Percentiles rank a stretch among this genome's conserved stretches.
Conservation (phyloP, 2,888 invertebrate species). For the Pollenia griseotomentosa region DNA sequence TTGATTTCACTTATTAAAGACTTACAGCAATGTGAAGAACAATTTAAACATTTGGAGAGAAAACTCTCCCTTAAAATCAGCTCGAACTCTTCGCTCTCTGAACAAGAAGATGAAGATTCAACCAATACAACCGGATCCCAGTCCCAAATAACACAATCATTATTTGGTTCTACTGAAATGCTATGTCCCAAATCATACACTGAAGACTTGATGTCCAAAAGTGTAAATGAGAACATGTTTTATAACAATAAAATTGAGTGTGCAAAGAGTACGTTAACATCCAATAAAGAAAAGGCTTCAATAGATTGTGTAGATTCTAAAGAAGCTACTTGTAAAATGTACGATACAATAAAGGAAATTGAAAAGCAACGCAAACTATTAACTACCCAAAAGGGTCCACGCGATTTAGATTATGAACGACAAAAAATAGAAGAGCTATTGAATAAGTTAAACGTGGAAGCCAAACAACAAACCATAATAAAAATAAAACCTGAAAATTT, state of each 20-base stretch:
- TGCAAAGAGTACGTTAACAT: background rate
- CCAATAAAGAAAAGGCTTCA: constrained; percentile 77
- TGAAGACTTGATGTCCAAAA: constrained; percentile 83
- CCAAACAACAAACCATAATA: background rate
- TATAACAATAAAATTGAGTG: constrained; percentile 82
- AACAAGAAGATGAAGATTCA: background rate
- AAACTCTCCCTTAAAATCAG: constrained; percentile 33
- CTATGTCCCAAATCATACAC: constrained; percentile 78
- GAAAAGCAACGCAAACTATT: constrained; percentile 93
- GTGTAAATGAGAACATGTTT: constrained; percentile 83
- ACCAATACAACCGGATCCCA: background rate
- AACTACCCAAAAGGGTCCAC: constrained; percentile 94
- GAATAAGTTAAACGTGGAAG: constrained; percentile 84
- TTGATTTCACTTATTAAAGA: constrained; percentile 92
- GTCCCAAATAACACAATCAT: constrained; percentile 82
- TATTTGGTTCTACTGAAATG: constrained; percentile 83
- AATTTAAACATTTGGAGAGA: constrained; percentile 57
- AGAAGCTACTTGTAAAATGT: constrained; percentile 89
- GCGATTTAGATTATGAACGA: constrained; percentile 93
- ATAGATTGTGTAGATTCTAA: constrained; percentile 92
- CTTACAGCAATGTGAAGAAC: constrained; percentile 89
- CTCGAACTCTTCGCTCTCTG: constrained; percentile 32
- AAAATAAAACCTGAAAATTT: background rate
- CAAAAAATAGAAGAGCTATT: constrained; percentile 92
- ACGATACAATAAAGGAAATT: constrained; percentile 94